Conservation (phyloP, 2,888 invertebrate genomes). For the Stenoptilia bipunctidactyla region DNA sequence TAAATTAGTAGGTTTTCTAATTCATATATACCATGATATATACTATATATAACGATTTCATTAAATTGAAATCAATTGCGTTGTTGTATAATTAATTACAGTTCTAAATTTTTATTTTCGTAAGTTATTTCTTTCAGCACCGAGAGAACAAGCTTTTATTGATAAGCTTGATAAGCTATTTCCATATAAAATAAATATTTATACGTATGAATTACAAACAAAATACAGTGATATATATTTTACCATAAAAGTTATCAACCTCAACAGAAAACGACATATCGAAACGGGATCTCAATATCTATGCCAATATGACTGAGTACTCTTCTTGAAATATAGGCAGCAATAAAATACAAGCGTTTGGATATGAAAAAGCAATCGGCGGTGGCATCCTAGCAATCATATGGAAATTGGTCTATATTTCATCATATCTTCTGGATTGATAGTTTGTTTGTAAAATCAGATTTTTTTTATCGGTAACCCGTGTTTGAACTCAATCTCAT, state of each 20-base stretch:
- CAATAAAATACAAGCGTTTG: constrained; percentile 43
- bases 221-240: too few relatives aligned
- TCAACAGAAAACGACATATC: constrained; percentile 37
- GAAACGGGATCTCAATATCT: constrained; percentile 32
- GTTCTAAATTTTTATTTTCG: too few relatives aligned
- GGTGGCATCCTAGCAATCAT: constrained; percentile 39
- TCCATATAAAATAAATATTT: too few relatives aligned
- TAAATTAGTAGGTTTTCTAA: neutral
- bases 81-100: too few relatives aligned
- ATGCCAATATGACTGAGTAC: constrained; percentile 36
- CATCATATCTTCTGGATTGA: constrained; percentile 6
- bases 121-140: too few relatives aligned
- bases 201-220: too few relatives aligned
- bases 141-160: too few relatives aligned
- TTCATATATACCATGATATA: neutral
- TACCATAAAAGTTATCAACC: constrained; percentile 41
- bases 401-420: constrained; percentile 16
- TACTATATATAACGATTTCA: neutral
- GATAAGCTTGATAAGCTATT: too few relatives aligned
- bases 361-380: constrained; percentile 36
- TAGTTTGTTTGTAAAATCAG: neutral
- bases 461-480: neutral
- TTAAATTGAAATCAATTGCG: neutral
- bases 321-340: constrained; percentile 51
- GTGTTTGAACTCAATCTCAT: too few relatives aligned